Evolutionary conservation across 1,140 invertebrate genomes (phyloP), one percentile per base, ranked within the genome.

Genomic region (Trypoxylus dichotomus): DNA sequence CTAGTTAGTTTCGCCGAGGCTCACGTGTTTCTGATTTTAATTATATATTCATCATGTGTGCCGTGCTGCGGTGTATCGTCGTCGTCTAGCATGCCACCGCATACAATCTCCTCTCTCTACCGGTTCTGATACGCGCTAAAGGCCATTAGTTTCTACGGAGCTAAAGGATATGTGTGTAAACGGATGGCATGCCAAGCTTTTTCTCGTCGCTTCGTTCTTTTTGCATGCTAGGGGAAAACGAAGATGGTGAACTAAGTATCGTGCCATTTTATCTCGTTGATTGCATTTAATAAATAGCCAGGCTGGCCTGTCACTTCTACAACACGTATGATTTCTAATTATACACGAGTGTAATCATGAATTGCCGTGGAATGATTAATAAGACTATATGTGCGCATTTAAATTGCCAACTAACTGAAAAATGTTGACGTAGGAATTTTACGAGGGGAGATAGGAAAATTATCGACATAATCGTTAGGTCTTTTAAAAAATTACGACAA

Each of bases 1-100:
- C 76, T 77, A 68, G n/a, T 78, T 78, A 78, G 77, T 75, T 75
- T 75, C 74, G 74, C 37, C 19, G 29, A n/a, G 29, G 19, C 37
- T 32, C 68, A 71, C 68, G 68, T 71, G 68, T 32, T 25, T 71
- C 29, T 71, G 68, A 32, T 71, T 71, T 71, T 73, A 73, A 73
- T 73, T 73, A 73, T 73, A 11, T 63, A 63, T 63, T 27, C 60
- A 63, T 63, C 60, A 63, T 63, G 60, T 63, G 60, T 63, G 25
- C 21, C 60, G 21, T 63, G 25, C 19, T n/a, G n/a, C 13, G 43
- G 11, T 13, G 11, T 13, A 47, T 47, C 43, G n/a, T 47, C 60
- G 60, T n/a, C 60, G 60, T 63, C 60, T 63, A 25, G 60, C 21
- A 63, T 24, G n/a, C 8, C 19, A 25, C 10, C 13, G 47, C 2